Evolutionary conservation across 2,113 vertebrate species (phyloP).

Genomic region (Ariopsis seemanni): DNA sequence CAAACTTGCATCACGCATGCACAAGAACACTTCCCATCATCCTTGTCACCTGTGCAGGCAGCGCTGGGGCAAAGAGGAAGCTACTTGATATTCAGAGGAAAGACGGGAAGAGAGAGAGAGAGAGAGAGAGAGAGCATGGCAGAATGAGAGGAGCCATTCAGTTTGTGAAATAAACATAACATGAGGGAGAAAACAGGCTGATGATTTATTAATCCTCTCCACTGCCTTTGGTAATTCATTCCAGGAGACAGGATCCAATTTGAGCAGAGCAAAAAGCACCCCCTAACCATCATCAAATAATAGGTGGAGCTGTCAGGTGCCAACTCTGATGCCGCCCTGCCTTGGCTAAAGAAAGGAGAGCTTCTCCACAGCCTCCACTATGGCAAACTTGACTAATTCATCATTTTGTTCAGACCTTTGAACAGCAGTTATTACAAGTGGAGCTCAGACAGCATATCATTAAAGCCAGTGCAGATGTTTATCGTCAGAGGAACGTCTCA

Average conservation of each 20-base stretch:
- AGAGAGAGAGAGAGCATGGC: constrained; percentile 47
- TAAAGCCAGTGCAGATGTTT: constrained; percentile 51
- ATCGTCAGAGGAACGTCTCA: constrained; percentile 46
- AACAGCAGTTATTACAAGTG: constrained; percentile 49
- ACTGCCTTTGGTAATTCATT: constrained; percentile 55
- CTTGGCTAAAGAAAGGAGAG: constrained; percentile 36
- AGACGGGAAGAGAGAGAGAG: constrained; percentile 41
- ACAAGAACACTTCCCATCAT: constrained; percentile 48
- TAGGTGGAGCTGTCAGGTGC: constrained; percentile 53
- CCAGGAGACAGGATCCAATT: constrained; percentile 53
- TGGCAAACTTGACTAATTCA: constrained; percentile 48
- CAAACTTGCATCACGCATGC: constrained; percentile 39
- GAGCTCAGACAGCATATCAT: constrained; percentile 53
- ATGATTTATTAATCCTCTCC: constrained; percentile 58
- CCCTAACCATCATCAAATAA: constrained; percentile 51
- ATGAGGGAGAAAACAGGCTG: constrained; percentile 49
- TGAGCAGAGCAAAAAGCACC: constrained; percentile 44
- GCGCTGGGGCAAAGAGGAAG: constrained; percentile 33
- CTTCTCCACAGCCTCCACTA: constrained; percentile 33
- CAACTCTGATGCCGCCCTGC: constrained; percentile 39
- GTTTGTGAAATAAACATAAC: constrained; percentile 54
- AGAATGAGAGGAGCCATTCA: constrained; percentile 52
- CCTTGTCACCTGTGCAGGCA: constrained; percentile 42
- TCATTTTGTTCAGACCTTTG: constrained; percentile 55
- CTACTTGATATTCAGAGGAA: constrained; percentile 45